Base-by-base conservation (phyloP, 30 jellyfish, hydroid and myxozoan species). In the Cassiopea andromeda region DNA sequence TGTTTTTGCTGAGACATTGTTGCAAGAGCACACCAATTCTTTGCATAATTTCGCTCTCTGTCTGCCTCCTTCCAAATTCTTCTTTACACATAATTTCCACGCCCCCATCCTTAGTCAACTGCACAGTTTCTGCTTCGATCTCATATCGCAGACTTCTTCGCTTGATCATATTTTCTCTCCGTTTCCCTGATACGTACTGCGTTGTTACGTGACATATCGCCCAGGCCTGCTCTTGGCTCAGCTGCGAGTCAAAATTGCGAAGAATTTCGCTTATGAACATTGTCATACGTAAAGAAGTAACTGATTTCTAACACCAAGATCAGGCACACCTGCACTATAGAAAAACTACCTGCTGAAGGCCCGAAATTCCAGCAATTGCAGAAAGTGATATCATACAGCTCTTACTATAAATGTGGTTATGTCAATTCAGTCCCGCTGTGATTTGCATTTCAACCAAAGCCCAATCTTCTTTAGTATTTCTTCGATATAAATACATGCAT, bases 171-270 rank as follows among this genome's bases (percentile, higher is more conserved):
- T 84, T 91, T 73, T 87, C 98, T 14, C 92, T 70, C 72, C 97
- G 58, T 46, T 68, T 75, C 47, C 77, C 54, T 60, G 85, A 38
- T 48, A 95, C 67, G 0, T 82, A 46, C 16, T 87, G 80, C 46
- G 97, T 58, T 0, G 92, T 66, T 75, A 77, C 88, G 81, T 95
- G 88, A 69, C 98, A 87, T 12, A 95, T 73, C 1, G 93, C 93
- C 99, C 99, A 95, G n/a, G 97, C 80, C 66, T 95, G 97, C 89
- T 95, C 99, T 44, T 95, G 97, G 84, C 97, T 90, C 78, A 95
- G 91, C 67, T 93, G 96, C 50, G 96, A 59, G 78, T 91, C 99
- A 68, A 90, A 95, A 48, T 80, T 66, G 7, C 84, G 81, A 70
- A 95, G 67, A 2, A 95, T 78, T 9, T 95, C 98, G 38, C 87